Base-by-base conservation (phyloP, 1,140 invertebrate genomes). In the Leptinotarsa lineolata region DNA sequence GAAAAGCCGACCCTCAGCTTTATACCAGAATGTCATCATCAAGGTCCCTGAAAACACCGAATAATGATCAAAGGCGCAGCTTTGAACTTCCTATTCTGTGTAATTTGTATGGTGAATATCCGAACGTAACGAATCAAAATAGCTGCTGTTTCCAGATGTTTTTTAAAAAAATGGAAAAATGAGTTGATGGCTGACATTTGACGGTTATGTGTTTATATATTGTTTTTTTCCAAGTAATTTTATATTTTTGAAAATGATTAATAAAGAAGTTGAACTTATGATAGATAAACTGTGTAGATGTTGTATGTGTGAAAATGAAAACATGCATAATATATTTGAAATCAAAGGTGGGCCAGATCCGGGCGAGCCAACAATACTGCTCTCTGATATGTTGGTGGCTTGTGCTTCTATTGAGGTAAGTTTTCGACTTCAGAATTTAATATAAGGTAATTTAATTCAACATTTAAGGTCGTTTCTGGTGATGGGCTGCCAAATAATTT, bases 311-410 rank as follows among this genome's bases (percentile, higher is more conserved):
- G 77, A 80, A 77, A 77, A 77, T 69, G 77, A 74, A 22, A 77
- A 83, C 44, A 81, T 82, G 80, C 75, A 76, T 69, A 81, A 81
- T 79, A 77, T 84, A 15, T 84, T 83, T 75, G 81, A 83, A 64
- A 67, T 68, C 18, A 83, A 79, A 77, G 73, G 72, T 58, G 72
- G 60, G 16, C 72, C 66, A 12, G 60, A 72, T 70, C 54, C 61
- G 21, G 77, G 76, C 18, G 70, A 80, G 68, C 63, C 84, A 67
- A 75, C 87, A 24, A 75, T 87, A 30, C 86, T 88, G 79, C 81
- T 88, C 30, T 85, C 88, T 20, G 86, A 88, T 78, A 88, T 88
- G 86, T 85, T 87, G 70, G 88, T 88, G 87, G 87, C 88, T 79
- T 89, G 88, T 80, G 83, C 87, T 24, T 83, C 86, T 67, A 83